Evolutionary conservation across 2,113 vertebrate species (phyloP), one percentile per base, ranked within the genome.

Genomic region (Beaufortia kweichowensis): DNA sequence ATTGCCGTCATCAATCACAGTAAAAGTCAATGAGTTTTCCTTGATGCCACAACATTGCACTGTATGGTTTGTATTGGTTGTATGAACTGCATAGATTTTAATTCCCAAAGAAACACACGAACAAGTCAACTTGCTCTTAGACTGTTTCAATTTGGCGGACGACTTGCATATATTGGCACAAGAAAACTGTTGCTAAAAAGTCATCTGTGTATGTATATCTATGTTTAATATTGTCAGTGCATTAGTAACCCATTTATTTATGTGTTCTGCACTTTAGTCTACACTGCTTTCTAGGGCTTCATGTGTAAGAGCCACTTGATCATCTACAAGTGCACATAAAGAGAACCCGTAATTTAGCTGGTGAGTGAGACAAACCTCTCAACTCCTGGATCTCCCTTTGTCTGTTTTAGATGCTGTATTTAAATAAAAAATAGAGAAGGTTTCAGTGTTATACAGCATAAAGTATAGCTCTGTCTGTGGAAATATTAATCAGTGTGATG

Each of bases 401-500:
- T 31, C 10, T 2, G 19, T 68, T 31, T 70, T 35, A 53, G 46
- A 70, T 28, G 15, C 65, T 53, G 28, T 41, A 53, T 68, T 50
- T 53, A 23, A 21, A 69, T 33, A 55, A 35, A 69, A 23, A 55
- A 31, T 41, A 41, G 14, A 57, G 57, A 33, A 41, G 53, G 66
- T 11, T 53, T 68, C 50, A 26, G 67, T 70, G 12, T 56, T 70
- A 26, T 70, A 55, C 6, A 11, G 31, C 35, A 50, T 21, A 23
- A 26, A 17, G 66, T 28, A 24, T 11, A 67, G 41, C 24, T 23
- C 28, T 55, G 29, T 17, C 53, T 21, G 50, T 26, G 29, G 21
- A 70, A 56, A n/a, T 71, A 71, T 71, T 41, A 41, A 59, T 71
- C 69, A 71, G 3, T 3, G 21, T 57, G 31, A 71, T 71, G 55